These are phyloP conservation scores for Crotalus viridis DNA, from an alignment of 2,113 vertebrate genomes.

Conservation along the genomic window DNA sequence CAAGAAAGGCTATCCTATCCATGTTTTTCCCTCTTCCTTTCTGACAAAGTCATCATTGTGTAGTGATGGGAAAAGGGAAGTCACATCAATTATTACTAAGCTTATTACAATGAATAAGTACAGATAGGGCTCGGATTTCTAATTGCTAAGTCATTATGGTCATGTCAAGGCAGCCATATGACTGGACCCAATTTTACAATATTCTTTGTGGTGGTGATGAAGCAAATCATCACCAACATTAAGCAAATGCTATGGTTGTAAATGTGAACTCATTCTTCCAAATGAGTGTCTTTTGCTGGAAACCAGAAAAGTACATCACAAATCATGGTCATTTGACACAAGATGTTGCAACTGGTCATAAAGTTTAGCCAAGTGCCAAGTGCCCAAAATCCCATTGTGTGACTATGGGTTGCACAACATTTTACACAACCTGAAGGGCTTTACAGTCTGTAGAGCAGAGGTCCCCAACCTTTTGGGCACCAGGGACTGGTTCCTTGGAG, in stretches of 20 bases:
- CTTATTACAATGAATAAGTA: background rate
- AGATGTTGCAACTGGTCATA: background rate
- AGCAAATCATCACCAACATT: background rate
- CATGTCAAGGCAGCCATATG: background rate
- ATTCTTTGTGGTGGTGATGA: background rate
- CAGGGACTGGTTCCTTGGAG: too few species aligned
- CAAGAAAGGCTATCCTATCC: background rate
- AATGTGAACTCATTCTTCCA: background rate
- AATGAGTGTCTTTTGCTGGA: background rate
- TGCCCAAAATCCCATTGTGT: background rate
- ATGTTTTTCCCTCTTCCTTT: background rate
- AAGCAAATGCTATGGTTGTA: background rate
- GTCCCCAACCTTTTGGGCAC: too few species aligned
- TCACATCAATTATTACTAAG: background rate
- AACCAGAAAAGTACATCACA: background rate
- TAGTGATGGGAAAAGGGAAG: background rate
- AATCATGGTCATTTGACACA: background rate
- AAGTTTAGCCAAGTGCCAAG: background rate
- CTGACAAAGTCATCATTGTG: background rate
- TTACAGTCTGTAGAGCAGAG: background rate
- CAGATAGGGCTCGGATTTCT: background rate
- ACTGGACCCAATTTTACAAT: background rate
- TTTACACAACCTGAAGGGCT: background rate
- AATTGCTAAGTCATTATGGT: background rate
- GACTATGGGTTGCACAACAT: background rate